These are phyloP conservation scores for Rostratula benghalensis DNA, from an alignment of 2,113 vertebrate genomes.

Conservation along the genomic window DNA sequence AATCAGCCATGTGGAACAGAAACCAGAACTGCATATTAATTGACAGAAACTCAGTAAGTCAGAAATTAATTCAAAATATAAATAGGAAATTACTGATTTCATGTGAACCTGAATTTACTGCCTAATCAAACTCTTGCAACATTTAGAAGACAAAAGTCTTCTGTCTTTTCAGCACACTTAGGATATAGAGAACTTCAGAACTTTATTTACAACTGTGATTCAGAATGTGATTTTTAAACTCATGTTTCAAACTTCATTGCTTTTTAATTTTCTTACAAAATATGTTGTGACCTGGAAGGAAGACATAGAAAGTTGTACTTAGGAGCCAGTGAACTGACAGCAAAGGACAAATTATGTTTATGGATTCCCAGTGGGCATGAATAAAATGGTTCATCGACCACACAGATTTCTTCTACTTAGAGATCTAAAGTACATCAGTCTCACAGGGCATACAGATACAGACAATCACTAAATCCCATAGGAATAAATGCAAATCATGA, in stretches of 20 bases:
- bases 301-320: background rate
- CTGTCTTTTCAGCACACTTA: background rate
- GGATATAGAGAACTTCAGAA: background rate
- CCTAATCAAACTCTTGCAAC: background rate
- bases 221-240: background rate
- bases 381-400: constrained; percentile 49
- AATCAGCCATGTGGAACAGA: background rate
- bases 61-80: background rate
- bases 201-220: background rate
- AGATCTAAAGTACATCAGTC: constrained; percentile 19
- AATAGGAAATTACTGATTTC: background rate
- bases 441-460: constrained; percentile 2
- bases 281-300: background rate
- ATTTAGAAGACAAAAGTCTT: background rate
- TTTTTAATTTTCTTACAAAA: constrained; percentile 28
- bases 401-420: constrained; percentile 14
- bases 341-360: constrained; percentile 33
- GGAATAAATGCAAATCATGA: constrained; percentile 28
- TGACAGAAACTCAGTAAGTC: background rate
- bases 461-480: background rate
- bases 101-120: background rate
- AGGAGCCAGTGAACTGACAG: constrained; percentile 19
- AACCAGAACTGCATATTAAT: background rate
- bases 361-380: constrained; percentile 8
- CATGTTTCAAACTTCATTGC: constrained; percentile 19